Percentiles rank a stretch among this genome's conserved stretches.
These are phyloP conservation scores for Drosophila willistoni DNA, from an alignment of 1,140 invertebrate species.

Conservation along the genomic window DNA sequence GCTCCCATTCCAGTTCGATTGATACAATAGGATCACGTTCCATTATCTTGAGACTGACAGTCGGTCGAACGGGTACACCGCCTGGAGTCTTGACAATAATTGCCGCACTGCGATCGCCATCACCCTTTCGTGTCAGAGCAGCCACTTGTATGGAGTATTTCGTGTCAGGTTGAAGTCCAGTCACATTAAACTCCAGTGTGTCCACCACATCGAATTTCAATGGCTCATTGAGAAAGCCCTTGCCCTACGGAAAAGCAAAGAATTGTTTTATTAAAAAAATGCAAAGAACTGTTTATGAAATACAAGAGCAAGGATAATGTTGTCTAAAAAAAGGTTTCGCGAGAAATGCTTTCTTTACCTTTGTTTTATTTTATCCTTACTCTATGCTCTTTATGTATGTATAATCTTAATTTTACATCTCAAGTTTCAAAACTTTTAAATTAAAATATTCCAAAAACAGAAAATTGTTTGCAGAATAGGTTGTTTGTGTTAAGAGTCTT, in stretches of 20 bases:
- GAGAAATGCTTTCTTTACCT: too few relatives aligned
- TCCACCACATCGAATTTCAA: constrained; percentile 93
- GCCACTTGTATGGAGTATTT: constrained; percentile 96
- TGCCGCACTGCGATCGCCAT: constrained; percentile 93
- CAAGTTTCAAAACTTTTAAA: too few relatives aligned
- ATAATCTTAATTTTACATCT: too few relatives aligned
- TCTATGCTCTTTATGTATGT: too few relatives aligned
- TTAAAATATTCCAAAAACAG: too few relatives aligned
- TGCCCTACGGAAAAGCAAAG: constrained; percentile 85
- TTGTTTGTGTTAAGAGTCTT: too few relatives aligned
- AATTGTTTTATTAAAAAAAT: background rate
- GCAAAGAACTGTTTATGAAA: background rate
- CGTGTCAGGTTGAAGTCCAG: constrained; percentile 95
- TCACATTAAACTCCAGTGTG: constrained; percentile 92
- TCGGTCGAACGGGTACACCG: constrained; percentile 95
- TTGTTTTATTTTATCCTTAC: too few relatives aligned
- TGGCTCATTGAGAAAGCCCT: constrained; percentile 91
- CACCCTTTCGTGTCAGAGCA: constrained; percentile 96
- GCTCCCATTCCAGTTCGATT: constrained; percentile 95
- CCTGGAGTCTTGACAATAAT: constrained; percentile 94
- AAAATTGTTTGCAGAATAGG: too few relatives aligned
- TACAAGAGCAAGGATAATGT: too few relatives aligned
- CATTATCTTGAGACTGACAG: constrained; percentile 91
- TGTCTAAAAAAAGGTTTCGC: too few relatives aligned
- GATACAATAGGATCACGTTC: constrained; percentile 92